These are phyloP conservation scores for Tetragnatha versicolor DNA, from an alignment of 1,140 invertebrate species.

Conservation along the genomic window DNA sequence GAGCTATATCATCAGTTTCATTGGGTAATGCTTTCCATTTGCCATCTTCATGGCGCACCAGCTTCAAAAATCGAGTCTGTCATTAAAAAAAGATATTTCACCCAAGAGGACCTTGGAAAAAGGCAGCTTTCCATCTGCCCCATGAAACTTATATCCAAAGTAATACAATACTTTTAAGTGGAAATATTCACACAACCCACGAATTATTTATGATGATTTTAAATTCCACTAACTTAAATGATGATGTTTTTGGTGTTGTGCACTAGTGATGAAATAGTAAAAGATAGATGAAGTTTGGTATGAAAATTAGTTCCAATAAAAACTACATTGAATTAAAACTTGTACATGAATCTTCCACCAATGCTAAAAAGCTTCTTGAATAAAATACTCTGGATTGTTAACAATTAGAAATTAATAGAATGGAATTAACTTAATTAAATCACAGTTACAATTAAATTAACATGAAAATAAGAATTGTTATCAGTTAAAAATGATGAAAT, in stretches of 20 bases:
- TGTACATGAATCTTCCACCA: not conserved
- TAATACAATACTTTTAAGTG: not conserved
- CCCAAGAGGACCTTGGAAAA: conserved; percentile 17
- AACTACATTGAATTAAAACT: not conserved
- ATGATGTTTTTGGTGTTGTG: conserved; percentile 54
- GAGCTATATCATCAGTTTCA: conserved; percentile 37
- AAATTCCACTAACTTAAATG: not conserved
- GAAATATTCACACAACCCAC: too few relatives aligned
- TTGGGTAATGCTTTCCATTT: conserved; percentile 52
- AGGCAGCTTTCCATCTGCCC: not conserved
- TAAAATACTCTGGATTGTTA: too few relatives aligned
- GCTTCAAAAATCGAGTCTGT: conserved; percentile 50
- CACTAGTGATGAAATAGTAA: conserved; percentile 25
- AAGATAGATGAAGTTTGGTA: not conserved
- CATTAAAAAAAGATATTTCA: conserved; percentile 54
- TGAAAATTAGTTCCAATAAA: not conserved
- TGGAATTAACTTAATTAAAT: too few relatives aligned
- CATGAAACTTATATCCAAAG: not conserved
- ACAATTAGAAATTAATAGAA: too few relatives aligned
- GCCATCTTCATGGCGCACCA: conserved; percentile 50
- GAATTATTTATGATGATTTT: too few relatives aligned
- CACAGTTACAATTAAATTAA: too few relatives aligned
- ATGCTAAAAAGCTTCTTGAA: too few relatives aligned
- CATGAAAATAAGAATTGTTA: too few relatives aligned
- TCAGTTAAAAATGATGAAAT: too few relatives aligned